Base-by-base conservation (phyloP, 2,888 invertebrate species). In the Seira sanloemensis region DNA sequence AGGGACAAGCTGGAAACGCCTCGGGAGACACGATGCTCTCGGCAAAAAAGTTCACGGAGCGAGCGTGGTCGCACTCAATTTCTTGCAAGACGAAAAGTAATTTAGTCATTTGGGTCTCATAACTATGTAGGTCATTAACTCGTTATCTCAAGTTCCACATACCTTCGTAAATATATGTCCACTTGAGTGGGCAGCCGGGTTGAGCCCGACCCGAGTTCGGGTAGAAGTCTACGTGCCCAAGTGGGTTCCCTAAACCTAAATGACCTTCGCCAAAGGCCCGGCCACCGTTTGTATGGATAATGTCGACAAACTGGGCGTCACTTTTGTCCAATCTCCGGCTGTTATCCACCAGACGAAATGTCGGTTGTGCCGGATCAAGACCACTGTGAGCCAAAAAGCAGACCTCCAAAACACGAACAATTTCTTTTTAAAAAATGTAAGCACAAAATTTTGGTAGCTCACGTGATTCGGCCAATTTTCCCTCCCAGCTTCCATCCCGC, bases 171-270 rank as follows among this genome's bases (percentile, higher is more conserved):
- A 71, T 71, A 37, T 62, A 24, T 7, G 71, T 69, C 69, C 58
- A 78, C 23, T 78, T 54, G 1, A 50, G 19, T 18, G 82, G 50
- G 19, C 77, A 82, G 1, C 82, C 72, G 2, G 72, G 76, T 37
- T 82, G 82, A 2, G 65, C 58, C 25, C 75, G 67, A 5, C 91
- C 91, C 1, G 90, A 90, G 72, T 91, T 91, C 0, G 91, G 90
- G 77, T 90, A 91, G 83, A 90, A 91, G 78, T 91, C 91, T 2
- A 90, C 90, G 77, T 90, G 90, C 1, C 91, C 91, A 82, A 90
- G 86, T 0, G 90, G 89, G 50, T 88, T 86, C 23, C 88, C 89
- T 2, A 90, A 86, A 16, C 90, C 90, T 0, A 90, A 85, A 50
- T 79, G 75, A 16, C 80, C 86, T 21, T 73, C 77, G 67, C 75